These are phyloP conservation scores for Anastrepha obliqua DNA, from an alignment of 1,140 invertebrate genomes.

Conservation along the genomic window DNA sequence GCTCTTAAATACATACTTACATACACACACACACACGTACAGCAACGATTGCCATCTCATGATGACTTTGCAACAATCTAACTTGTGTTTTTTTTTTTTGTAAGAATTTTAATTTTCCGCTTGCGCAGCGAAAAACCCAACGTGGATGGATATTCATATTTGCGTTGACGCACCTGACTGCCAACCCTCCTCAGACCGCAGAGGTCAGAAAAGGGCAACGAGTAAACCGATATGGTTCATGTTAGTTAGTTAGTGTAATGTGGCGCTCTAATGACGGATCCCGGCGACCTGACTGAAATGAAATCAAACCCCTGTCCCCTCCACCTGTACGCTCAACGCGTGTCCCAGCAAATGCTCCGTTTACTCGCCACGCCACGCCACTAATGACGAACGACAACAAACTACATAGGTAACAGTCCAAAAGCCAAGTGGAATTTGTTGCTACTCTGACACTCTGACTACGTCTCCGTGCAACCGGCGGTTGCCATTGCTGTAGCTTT, in stretches of 20 bases:
- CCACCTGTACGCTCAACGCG: neutral
- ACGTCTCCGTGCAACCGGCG: neutral
- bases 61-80: constrained; percentile 48
- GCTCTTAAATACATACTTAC: neutral
- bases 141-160: constrained; percentile 11
- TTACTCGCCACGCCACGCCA: neutral
- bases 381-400: constrained; percentile 47
- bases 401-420: neutral
- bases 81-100: neutral
- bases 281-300: constrained; percentile 28
- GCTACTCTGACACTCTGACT: neutral
- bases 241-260: neutral
- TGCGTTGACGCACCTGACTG: constrained; percentile 46
- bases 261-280: constrained; percentile 34
- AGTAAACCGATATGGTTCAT: constrained; percentile 46
- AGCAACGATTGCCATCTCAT: constrained; percentile 37
- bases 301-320: neutral
- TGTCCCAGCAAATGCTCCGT: neutral
- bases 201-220: constrained; percentile 42
- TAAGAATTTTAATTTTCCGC: constrained; percentile 44
- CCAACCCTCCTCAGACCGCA: neutral
- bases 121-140: constrained; percentile 27
- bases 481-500: constrained; percentile 20
- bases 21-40: neutral
- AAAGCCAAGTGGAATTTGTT: neutral